Evolutionary conservation across 2,113 vertebrate genomes (phyloP), one percentile per base, ranked within the genome.

Genomic region (Phylloscopus trochiloides): DNA sequence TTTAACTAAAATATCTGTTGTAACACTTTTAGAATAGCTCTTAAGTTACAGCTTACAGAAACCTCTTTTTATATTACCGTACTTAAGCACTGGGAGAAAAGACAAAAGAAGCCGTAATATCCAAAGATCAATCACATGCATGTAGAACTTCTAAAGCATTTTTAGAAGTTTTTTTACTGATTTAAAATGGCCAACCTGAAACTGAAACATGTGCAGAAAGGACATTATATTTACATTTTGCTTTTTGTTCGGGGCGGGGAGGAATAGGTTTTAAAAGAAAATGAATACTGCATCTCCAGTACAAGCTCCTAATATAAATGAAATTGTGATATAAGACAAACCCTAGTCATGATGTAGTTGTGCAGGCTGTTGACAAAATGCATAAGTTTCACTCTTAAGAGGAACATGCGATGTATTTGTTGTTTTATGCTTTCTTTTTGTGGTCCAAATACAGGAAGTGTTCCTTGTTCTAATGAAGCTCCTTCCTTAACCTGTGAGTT

Each of bases 351-450:
- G 97, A 99, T 99, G 97, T 99, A 99, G 98, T 99, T 99, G 98
- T 99, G 99, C 22, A 99, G 97, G 76, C 99, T 99, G 98, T 99
- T 99, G 88, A 99, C 99, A 95, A 99, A 99, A 94, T 99, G 99
- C 99, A 99, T 99, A 59, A 99, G 99, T 96, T 99, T 99, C 94
- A 99, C 99, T 55, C 99, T 94, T 57, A 99, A 95, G 67, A 99
- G 98, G 92, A 99, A 99, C 99, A 99, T 99, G 26, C 99, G 98
- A 95, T 99, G 99, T 88, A 99, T 98, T 97, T 99, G 99, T 57
- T 99, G 99, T 74, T 98, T 98, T 58, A 98, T 63, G 3, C 96
- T 97, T 70, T 98, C 98, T 83, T 96, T 98, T 21, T 94, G 97
- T 1, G 88, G 38, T 52, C 95, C 95, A 90, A 97, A 85, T 8